phyloP scores from a whole-genome alignment of 2,797 vertebrate species.

The Pantherophis alleghaniensis region DNA sequence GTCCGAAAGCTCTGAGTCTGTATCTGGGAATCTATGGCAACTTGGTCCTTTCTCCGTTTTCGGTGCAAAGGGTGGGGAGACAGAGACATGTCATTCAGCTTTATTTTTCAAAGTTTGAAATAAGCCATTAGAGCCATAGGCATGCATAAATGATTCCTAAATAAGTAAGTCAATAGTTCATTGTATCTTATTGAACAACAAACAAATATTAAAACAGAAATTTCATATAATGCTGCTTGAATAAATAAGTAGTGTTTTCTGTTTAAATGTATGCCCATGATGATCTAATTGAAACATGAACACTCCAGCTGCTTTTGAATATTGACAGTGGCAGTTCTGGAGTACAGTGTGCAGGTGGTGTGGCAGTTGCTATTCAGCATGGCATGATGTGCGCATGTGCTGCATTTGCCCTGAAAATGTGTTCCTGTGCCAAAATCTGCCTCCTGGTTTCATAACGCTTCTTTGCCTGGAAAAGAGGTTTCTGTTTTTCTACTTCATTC shows the following conservation, averaged over 20 bases:
- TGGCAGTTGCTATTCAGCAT: constrained; percentile 63
- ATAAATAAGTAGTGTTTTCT: constrained; percentile 63
- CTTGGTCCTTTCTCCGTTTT: constrained; percentile 1
- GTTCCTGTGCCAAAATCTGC: neutral
- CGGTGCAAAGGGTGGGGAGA: constrained; percentile 14
- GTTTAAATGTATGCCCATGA: constrained; percentile 65
- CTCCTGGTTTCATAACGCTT: neutral
- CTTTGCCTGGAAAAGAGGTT: neutral
- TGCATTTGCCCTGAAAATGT: constrained; percentile 18
- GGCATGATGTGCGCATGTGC: constrained; percentile 57
- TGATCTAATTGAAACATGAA: constrained; percentile 69
- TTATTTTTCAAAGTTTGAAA: constrained; percentile 38
- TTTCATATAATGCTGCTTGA: constrained; percentile 60
- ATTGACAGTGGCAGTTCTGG: constrained; percentile 64
- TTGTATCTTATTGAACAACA: constrained; percentile 48
- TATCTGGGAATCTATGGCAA: neutral
- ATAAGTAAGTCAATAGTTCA: constrained; percentile 57
- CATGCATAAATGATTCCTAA: constrained; percentile 56
- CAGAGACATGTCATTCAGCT: constrained; percentile 23
- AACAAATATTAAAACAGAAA: constrained; percentile 67
- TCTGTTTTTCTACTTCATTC: neutral
- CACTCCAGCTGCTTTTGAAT: constrained; percentile 69
- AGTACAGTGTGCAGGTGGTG: constrained; percentile 64
- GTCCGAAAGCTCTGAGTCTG: neutral
- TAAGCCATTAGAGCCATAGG: constrained; percentile 34